A percentile compares a stretch with the other conserved stretches of the same genome.
Evolutionary conservation across 2,797 vertebrate genomes (phyloP).

Genomic region (Basileuterus tristriatus): DNA sequence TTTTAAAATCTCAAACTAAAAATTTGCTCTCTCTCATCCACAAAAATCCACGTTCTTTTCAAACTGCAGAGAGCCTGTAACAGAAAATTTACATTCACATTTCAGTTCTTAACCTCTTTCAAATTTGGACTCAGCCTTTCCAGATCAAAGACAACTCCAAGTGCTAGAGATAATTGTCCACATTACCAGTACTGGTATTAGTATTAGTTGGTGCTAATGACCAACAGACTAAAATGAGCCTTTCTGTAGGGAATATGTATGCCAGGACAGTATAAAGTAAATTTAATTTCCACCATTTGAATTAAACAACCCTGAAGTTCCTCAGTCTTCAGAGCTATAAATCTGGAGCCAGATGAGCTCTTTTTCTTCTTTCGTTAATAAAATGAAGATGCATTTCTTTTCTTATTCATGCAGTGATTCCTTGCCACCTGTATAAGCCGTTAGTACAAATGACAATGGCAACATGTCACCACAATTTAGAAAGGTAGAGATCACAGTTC

Average conservation of each 20-base stretch:
- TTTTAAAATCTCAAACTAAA: background rate
- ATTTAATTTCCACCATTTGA: background rate
- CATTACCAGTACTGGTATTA: background rate
- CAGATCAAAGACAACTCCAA: background rate
- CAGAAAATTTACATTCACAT: background rate
- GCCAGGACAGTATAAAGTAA: background rate
- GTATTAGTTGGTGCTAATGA: background rate
- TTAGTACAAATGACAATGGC: background rate
- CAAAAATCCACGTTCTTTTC: background rate
- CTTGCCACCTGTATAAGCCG: background rate
- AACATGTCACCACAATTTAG: slow-evolving; percentile 45
- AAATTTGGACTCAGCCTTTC: background rate
- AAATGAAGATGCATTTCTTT: slow-evolving; percentile 46
- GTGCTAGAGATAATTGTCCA: background rate
- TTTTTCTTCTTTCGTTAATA: slow-evolving; percentile 26
- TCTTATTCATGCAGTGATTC: slow-evolving; percentile 11
- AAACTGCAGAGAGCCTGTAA: background rate
- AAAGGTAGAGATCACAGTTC: slow-evolving; percentile 63
- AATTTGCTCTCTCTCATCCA: background rate
- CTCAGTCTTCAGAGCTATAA: background rate
- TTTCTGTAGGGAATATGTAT: background rate
- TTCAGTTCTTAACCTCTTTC: background rate
- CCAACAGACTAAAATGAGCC: background rate
- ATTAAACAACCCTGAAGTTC: background rate
- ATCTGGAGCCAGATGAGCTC: background rate